Conservation (phyloP, 2,113 vertebrate genomes). For the Gambusia affinis region DNA sequence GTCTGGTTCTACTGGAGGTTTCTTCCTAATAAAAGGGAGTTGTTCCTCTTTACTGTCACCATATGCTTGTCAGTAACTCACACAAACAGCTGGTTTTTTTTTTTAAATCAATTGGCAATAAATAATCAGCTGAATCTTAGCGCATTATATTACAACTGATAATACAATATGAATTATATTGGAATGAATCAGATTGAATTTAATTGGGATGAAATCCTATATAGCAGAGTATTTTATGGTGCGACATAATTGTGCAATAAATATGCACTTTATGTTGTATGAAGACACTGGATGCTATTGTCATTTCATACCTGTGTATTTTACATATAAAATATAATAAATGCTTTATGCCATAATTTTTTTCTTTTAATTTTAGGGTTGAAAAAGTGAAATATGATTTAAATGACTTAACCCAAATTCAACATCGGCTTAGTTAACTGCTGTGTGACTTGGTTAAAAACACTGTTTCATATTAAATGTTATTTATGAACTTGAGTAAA, state of each 20-base stretch:
- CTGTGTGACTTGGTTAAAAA: conserved; percentile 19
- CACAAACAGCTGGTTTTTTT: background rate
- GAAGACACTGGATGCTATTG: background rate
- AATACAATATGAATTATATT: background rate
- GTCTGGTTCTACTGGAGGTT: background rate
- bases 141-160: background rate
- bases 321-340: background rate
- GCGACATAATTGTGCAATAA: background rate
- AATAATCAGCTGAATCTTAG: background rate
- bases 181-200: background rate
- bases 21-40: background rate
- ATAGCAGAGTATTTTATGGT: background rate
- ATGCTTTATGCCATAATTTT: background rate
- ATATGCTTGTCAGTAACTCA: background rate
- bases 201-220: background rate
- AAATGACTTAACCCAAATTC: background rate
- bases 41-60: background rate
- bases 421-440: background rate
- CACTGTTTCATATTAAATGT: conserved; percentile 4
- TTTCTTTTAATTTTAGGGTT: background rate
- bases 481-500: conserved; percentile 41
- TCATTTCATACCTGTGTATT: background rate
- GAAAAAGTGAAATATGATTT: background rate
- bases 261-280: background rate
- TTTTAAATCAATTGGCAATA: background rate